Conservation (phyloP, 2,797 vertebrate species). For the Phoxinus dragarum region DNA sequence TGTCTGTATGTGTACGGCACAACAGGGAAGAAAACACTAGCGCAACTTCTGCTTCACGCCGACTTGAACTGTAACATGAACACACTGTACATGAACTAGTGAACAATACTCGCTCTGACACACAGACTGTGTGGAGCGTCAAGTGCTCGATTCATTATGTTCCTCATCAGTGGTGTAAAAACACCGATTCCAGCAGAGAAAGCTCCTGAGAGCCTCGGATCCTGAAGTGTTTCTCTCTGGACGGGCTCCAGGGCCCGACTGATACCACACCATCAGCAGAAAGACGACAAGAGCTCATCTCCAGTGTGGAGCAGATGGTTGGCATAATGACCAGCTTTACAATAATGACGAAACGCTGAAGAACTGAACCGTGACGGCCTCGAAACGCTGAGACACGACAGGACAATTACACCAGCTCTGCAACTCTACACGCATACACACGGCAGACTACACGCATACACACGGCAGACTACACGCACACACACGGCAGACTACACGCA, state of each 20-base stretch:
- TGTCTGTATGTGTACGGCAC: too few relatives aligned
- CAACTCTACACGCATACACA: neutral
- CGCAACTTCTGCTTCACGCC: too few relatives aligned
- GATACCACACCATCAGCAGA: conserved; percentile 63
- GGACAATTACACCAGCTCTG: neutral
- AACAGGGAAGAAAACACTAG: too few relatives aligned
- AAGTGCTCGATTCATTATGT: conserved; percentile 36
- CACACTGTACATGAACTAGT: conserved; percentile 26
- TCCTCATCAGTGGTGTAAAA: conserved; percentile 40
- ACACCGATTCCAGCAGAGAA: conserved; percentile 22
- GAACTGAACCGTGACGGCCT: conserved; percentile 37
- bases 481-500: too few relatives aligned
- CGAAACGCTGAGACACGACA: conserved; percentile 18
- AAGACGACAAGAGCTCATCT: conserved; percentile 58
- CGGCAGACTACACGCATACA: too few relatives aligned
- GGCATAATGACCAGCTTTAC: conserved; percentile 62
- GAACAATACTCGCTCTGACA: conserved; percentile 42
- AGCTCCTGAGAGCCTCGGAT: conserved; percentile 45
- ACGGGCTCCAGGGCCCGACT: conserved; percentile 50
- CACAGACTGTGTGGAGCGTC: conserved; percentile 41
- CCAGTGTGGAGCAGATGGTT: conserved; percentile 62
- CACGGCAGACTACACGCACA: too few relatives aligned
- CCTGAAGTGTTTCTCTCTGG: conserved; percentile 54
- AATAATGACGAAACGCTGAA: conserved; percentile 57
- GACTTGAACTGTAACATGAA: neutral